Conservation (phyloP, 2,113 vertebrate genomes). For the Notothenia rossii region DNA sequence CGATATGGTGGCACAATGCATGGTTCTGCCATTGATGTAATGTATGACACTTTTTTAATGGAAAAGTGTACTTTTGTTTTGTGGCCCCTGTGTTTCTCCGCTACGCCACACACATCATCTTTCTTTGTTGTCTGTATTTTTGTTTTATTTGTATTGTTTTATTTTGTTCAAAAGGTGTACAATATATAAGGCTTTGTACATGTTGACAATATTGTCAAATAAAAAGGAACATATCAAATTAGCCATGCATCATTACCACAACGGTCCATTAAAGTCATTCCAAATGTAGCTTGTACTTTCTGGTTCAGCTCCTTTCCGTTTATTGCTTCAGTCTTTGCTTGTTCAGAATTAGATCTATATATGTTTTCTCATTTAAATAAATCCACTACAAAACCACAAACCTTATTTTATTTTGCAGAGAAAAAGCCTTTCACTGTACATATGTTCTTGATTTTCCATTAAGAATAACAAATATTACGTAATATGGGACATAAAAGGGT, state of each 20-base stretch:
- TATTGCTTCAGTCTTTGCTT: slow-evolving; percentile 7
- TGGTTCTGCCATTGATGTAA: too few species aligned
- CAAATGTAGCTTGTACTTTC: not conserved
- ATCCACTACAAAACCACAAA: slow-evolving; percentile 15
- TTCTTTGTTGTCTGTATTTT: too few species aligned
- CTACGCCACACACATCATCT: too few species aligned
- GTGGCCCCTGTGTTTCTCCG: too few species aligned
- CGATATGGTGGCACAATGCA: too few species aligned
- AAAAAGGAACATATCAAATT: slow-evolving; percentile 7
- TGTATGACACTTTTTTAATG: too few species aligned
- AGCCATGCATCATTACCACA: slow-evolving; percentile 26
- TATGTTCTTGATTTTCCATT: slow-evolving; percentile 16
- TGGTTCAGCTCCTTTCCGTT: slow-evolving; percentile 21
- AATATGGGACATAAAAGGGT: not conserved
- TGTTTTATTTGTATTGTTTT: too few species aligned
- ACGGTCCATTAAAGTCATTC: slow-evolving; percentile 2
- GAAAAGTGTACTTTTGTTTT: too few species aligned
- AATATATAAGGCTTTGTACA: too few species aligned
- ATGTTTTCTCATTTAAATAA: slow-evolving; percentile 12
- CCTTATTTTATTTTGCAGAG: slow-evolving; percentile 18
- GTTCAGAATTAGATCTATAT: not conserved
- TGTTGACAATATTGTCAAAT: too few species aligned
- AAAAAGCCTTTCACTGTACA: slow-evolving; percentile 3
- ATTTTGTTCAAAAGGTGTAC: too few species aligned
- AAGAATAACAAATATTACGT: not conserved